Base-by-base conservation (phyloP, 2,888 invertebrate species). In the Actias luna region DNA sequence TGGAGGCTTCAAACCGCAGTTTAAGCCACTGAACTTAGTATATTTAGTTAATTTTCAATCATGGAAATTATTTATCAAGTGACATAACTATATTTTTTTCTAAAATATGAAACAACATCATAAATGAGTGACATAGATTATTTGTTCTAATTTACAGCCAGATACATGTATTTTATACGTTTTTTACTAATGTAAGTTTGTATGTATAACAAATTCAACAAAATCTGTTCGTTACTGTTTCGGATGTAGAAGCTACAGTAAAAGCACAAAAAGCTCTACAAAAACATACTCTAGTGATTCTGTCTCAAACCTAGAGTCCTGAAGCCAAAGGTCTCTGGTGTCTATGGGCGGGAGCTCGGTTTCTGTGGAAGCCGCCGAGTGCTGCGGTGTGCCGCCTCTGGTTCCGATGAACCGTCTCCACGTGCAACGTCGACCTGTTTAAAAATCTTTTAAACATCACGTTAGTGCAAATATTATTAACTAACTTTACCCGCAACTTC, bases 301-400 rank as follows among this genome's bases (percentile, higher is more conserved):
- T 22, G 4, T 7, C 10, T 52, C 58, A 58, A 84, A 94, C 94
- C 94, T 94, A 60, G 94, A 93, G 66, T 94, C 94, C 66, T 95
- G 95, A 46, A 97, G 93, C 97, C 97, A 97, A 3, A 97, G 93
- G 69, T 97, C 97, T 80, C 97, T 96, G 16, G 96, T 96, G 80
- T 97, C 97, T 69, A 97, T 93, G 0, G 96, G 96, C 52, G 97
- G 97, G 36, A 97, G 93, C 83, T 97, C 97, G 1, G 97, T 97
- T 78, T 97, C 97, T 0, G 97, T 97, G 5, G 97, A 97, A 1
- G 95, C 94, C 0, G 95, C 96, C 2, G 96, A 96, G 81, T 96
- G 96, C 74, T 95, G 95, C 16, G 95, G 95, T 0, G 95, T 95
- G 1, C 85, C 88, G 25, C 83, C 78, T 63, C 88, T 75, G 3